Evolutionary conservation across 2,113 vertebrate species (phyloP).

Genomic region (Ploceus nigricollis): DNA sequence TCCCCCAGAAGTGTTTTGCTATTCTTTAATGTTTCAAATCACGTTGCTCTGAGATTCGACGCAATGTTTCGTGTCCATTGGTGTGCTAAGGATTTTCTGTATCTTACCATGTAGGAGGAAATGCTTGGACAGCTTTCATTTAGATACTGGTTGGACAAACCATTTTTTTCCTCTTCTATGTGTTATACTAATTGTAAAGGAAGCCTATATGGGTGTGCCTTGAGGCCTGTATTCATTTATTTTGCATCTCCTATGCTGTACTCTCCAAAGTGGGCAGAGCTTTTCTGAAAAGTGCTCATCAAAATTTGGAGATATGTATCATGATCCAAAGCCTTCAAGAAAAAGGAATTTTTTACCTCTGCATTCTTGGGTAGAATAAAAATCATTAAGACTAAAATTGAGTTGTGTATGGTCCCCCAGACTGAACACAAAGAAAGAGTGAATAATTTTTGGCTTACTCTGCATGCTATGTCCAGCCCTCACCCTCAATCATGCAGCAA

Average conservation of each 20-base stretch:
- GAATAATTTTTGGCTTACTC: background rate
- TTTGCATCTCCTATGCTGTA: background rate
- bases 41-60: background rate
- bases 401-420: background rate
- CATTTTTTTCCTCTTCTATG: background rate
- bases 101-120: background rate
- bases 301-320: background rate
- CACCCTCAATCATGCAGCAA: background rate
- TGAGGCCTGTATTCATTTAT: background rate
- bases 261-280: background rate
- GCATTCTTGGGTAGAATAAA: background rate
- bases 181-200: background rate
- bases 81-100: background rate
- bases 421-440: background rate
- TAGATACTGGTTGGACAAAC: background rate
- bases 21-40: background rate
- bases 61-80: accelerated
- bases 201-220: background rate
- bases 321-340: background rate
- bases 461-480: background rate
- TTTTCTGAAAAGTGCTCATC: background rate
- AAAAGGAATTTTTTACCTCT: background rate
- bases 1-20: background rate
- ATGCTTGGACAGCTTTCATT: background rate
- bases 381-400: background rate